Evolutionary conservation across 2,113 vertebrate genomes (phyloP), one percentile per base, ranked within the genome.

Genomic region (Channa argus): DNA sequence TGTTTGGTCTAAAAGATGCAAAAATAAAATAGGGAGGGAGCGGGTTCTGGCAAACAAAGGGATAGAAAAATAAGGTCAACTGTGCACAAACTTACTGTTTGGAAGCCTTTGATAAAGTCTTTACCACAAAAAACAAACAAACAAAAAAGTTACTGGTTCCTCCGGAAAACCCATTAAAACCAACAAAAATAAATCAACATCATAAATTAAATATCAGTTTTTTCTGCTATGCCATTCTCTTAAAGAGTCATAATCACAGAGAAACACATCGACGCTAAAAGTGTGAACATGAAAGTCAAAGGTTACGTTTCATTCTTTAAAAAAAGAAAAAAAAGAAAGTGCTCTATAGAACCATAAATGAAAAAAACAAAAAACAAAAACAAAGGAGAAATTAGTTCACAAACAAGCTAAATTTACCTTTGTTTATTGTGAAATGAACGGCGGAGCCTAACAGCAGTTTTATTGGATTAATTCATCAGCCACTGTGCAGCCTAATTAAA

Each of bases 101-200:
- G 55, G 47, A 55, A 74, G 54, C 51, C 49, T 80, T 80, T 75
- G 41, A 86, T 80, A 66, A 90, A 89, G 8, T 8, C 41, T 24
- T 24, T 24, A 24, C 24, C 24, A 24, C 24, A 24, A 24, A 24
- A 24, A 24, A 24, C 24, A 24, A 24, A 83, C 33, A 77, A 46
- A 85, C 60, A 86, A 80, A 76, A 38, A 63, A 37, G 14, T 63
- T 69, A 81, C 66, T 84, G 10, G 36, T 71, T 73, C 62, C 49
- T 51, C 6, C 12, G 8, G 14, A 70, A 75, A 83, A 82, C 46
- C 43, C 50, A 79, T 68, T 71, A 78, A 86, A 36, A 61, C 6
- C 3, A 50, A 47, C 5, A 45, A 65, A 50, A 2, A 12, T 38
- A 9, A 68, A 9, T 69, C 14, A 55, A 47, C 37, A 4, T 49